phyloP scores from a whole-genome alignment of 1,140 invertebrate genomes.

The Panonychus citri region DNA sequence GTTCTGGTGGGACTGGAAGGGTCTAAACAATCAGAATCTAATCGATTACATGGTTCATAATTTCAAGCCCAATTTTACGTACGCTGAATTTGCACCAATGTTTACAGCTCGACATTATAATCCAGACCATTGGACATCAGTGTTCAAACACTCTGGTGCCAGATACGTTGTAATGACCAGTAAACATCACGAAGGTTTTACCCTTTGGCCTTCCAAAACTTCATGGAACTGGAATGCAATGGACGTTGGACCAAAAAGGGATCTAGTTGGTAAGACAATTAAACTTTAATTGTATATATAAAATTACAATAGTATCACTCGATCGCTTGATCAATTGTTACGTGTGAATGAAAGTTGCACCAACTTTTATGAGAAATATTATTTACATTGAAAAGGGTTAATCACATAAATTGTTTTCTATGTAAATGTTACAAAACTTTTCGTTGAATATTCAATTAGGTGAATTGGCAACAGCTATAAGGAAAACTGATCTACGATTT shows the following conservation, averaged over 20 bases:
- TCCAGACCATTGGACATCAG: conserved; percentile 22
- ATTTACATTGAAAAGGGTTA: too few relatives aligned
- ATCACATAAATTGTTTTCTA: neutral
- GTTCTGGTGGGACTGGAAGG: conserved; percentile 44
- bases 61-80: conserved; percentile 22
- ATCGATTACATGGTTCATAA: conserved; percentile 24
- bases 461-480: conserved; percentile 23
- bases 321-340: neutral
- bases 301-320: neutral
- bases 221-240: conserved; percentile 72
- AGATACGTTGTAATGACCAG: conserved; percentile 71
- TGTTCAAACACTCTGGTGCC: conserved; percentile 20
- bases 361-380: too few relatives aligned
- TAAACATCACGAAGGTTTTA: conserved; percentile 83
- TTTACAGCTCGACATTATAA: conserved; percentile 25
- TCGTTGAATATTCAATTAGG: too few relatives aligned
- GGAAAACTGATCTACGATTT: conserved; percentile 22
- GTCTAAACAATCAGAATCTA: neutral
- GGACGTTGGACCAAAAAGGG: conserved; percentile 57
- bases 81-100: conserved; percentile 25
- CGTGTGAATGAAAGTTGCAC: too few relatives aligned
- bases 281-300: neutral
- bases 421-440: too few relatives aligned
- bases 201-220: conserved; percentile 60
- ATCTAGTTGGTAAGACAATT: conserved; percentile 39